Conservation (phyloP, 2,888 invertebrate genomes). For the Drymonia ruficornis region DNA sequence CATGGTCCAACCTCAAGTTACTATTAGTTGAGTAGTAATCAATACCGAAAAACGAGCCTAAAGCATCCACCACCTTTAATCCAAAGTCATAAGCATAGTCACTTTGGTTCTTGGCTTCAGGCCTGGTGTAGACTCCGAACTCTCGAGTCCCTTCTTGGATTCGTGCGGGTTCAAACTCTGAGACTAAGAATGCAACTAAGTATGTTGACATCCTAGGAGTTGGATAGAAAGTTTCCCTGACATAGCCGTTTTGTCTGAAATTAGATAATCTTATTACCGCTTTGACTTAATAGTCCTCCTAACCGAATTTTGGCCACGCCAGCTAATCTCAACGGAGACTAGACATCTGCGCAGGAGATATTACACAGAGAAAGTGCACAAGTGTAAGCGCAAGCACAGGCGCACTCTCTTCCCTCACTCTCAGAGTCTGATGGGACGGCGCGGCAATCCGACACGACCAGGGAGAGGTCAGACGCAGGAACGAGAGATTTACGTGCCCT, state of each 20-base stretch:
- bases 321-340: too few relatives aligned
- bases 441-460: too few relatives aligned
- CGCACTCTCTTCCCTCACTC: too few relatives aligned
- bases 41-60: constrained; percentile 85
- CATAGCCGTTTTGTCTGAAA: constrained; percentile 84
- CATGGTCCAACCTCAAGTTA: constrained; percentile 91
- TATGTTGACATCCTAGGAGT: constrained; percentile 92
- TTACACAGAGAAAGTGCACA: too few relatives aligned
- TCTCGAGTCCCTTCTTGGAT: constrained; percentile 52
- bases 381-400: too few relatives aligned
- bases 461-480: too few relatives aligned
- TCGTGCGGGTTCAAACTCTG: constrained; percentile 85
- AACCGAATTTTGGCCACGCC: too few relatives aligned
- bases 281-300: too few relatives aligned
- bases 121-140: constrained; percentile 88
- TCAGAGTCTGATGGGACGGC: too few relatives aligned
- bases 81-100: constrained; percentile 87
- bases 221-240: constrained; percentile 84
- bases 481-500: too few relatives aligned
- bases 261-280: not conserved
- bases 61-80: constrained; percentile 71
- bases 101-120: constrained; percentile 87
- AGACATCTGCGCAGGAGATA: too few relatives aligned
- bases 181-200: constrained; percentile 92
- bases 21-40: constrained; percentile 80